Evolutionary conservation across 2,888 invertebrate species (phyloP), one percentile per base, ranked within the genome.

Genomic region (Celastrina argiolus): DNA sequence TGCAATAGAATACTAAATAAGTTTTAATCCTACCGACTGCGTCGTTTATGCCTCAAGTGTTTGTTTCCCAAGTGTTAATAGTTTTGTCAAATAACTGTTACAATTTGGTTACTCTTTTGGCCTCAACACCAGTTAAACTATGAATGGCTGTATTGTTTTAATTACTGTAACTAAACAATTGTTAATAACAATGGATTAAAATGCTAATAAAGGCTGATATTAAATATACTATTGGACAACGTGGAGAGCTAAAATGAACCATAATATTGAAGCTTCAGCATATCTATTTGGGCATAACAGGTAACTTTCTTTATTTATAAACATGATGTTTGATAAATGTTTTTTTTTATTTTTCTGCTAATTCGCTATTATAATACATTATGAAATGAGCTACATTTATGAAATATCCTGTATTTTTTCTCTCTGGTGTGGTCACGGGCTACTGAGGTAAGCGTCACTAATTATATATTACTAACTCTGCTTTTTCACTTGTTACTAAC

Each of bases 251-350:
- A 51, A 51, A 51, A 12, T 31, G 2, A 31, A 45, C 22, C 42
- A 59, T 59, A 56, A 64, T 64, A 31, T 36, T 61, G 65, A 56
- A 64, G 61, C 36, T 36, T 61, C 51, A 26, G 51, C 51, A 51
- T 61, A 36, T 36, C 61, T 39, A 22, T 64, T 36, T 34, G 22
- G 68, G 65, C 56, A 45, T 5, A 64, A 56, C 41, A 70, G 70
- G 70, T 70, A 70, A 70, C 18, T 28, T n/a, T 39, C 42, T 14
- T 34, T 63, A 61, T 56, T 69, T 66, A 26, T 45, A 51, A 28
- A 58, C 64, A 67, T 56, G 56, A 18, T 70, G 70, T 67, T 56
- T n/a, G 64, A 66, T 68, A 42, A 56, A 45, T 45, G 16, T 22
- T 31, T 0, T 6, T 31, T 31, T 6, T 31, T 31, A 6, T 31